Evolutionary conservation across 1,140 invertebrate genomes (phyloP).

Genomic region (Pteromalus puparum): DNA sequence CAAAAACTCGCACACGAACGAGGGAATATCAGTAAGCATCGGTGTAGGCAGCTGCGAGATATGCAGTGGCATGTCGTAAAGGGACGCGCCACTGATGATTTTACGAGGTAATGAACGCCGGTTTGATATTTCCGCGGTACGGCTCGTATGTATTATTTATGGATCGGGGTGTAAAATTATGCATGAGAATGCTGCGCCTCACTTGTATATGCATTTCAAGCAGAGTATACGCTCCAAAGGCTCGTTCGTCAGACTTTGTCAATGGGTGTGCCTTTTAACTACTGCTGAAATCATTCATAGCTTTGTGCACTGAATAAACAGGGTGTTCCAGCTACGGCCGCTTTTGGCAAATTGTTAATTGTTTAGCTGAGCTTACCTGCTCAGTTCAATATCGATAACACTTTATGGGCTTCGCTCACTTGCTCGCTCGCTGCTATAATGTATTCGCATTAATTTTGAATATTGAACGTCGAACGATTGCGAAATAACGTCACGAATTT

Average conservation of each 20-base stretch:
- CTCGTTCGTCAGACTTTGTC: background rate
- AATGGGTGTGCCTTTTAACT: background rate
- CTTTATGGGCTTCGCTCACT: too few species aligned
- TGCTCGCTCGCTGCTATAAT: too few species aligned
- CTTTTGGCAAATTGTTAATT: too few species aligned
- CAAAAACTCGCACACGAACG: too few species aligned
- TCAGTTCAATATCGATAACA: too few species aligned
- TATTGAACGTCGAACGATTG: too few species aligned
- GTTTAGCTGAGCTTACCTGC: too few species aligned
- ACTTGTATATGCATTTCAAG: background rate
- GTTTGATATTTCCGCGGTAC: background rate
- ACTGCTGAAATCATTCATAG: background rate
- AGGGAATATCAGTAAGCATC: too few species aligned
- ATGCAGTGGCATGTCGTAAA: background rate
- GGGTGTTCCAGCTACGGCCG: too few species aligned
- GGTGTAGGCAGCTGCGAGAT: background rate
- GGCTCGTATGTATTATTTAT: conserved; percentile 14
- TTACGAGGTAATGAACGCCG: conserved; percentile 3
- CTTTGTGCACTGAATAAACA: too few species aligned
- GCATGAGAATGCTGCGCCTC: background rate
- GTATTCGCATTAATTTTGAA: too few species aligned
- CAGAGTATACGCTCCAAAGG: background rate
- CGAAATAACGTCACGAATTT: too few species aligned
- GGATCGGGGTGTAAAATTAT: conserved; percentile 1
- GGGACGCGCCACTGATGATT: background rate